A percentile compares a stretch with the other conserved stretches of the same genome.
These are phyloP conservation scores for Leguminivora glycinivorella DNA, from an alignment of 1,140 invertebrate genomes.

Conservation along the genomic window DNA sequence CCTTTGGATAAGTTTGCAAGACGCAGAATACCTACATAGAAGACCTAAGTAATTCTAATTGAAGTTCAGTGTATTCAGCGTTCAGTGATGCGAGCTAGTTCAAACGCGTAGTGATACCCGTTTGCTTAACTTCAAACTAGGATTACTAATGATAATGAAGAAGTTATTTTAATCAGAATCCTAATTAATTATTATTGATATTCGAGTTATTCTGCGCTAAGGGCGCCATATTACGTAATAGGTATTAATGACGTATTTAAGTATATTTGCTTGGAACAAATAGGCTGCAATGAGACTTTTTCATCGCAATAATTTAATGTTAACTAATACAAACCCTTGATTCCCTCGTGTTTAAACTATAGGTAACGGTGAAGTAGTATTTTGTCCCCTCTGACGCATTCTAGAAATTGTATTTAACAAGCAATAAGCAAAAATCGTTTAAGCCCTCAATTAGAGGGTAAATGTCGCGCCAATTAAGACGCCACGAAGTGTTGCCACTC, in stretches of 20 bases:
- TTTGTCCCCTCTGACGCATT: not conserved
- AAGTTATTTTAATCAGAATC: not conserved
- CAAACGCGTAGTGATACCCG: not conserved
- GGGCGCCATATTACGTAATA: no score
- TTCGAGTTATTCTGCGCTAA: no score
- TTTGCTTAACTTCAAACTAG: not conserved
- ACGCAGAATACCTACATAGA: not conserved
- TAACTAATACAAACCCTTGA: no score
- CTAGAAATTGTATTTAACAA: not conserved
- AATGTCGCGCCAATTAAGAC: constrained; percentile 22
- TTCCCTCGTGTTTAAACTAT: no score
- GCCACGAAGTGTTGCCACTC: constrained; percentile 14
- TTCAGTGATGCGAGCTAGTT: not conserved
- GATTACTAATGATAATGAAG: not conserved
- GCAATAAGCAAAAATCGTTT: not conserved
- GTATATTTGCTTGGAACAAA: no score
- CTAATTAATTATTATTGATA: not conserved
- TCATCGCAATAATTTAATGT: no score
- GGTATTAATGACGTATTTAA: no score
- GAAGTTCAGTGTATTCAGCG: no score
- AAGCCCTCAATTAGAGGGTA: constrained; percentile 8
- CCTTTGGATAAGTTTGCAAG: not conserved
- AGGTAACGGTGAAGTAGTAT: no score
- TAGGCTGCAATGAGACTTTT: no score
- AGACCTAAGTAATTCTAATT: no score